Evolutionary conservation across 2,797 vertebrate species (phyloP).

Genomic region (Lepilemur ruficaudatus): DNA sequence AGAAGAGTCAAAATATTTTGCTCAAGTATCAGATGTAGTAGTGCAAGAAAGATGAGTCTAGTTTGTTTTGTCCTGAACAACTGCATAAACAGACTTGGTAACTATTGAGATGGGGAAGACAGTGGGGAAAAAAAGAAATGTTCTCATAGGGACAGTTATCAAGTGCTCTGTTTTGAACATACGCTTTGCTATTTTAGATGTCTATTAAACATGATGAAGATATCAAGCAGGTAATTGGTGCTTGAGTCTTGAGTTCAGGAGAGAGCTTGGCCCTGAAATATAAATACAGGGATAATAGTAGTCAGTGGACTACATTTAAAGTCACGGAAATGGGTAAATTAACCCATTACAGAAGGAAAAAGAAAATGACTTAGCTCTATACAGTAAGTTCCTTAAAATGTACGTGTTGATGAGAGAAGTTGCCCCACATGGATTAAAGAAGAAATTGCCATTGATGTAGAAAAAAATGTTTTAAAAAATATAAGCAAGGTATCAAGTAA

Average conservation of each 20-base stretch:
- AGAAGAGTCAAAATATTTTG: neutral
- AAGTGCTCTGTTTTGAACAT: neutral
- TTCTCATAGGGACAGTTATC: neutral
- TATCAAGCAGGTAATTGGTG: neutral
- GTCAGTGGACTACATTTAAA: neutral
- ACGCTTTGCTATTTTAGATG: neutral
- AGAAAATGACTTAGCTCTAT: neutral
- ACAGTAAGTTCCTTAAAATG: neutral
- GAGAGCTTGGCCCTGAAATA: neutral
- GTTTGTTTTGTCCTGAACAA: neutral
- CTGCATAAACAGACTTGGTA: neutral
- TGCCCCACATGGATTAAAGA: neutral
- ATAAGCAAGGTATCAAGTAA: neutral
- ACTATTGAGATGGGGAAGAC: neutral
- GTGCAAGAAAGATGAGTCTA: neutral
- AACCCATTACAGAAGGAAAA: neutral
- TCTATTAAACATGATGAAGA: neutral
- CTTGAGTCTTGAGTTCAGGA: neutral
- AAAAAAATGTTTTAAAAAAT: neutral
- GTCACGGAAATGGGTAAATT: neutral
- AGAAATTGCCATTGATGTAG: neutral
- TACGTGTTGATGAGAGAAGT: neutral
- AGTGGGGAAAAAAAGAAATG: neutral
- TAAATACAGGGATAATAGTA: neutral
- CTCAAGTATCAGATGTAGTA: neutral